These are phyloP conservation scores for Lithodes maja DNA, from an alignment of 2,888 invertebrate species.

Conservation along the genomic window DNA sequence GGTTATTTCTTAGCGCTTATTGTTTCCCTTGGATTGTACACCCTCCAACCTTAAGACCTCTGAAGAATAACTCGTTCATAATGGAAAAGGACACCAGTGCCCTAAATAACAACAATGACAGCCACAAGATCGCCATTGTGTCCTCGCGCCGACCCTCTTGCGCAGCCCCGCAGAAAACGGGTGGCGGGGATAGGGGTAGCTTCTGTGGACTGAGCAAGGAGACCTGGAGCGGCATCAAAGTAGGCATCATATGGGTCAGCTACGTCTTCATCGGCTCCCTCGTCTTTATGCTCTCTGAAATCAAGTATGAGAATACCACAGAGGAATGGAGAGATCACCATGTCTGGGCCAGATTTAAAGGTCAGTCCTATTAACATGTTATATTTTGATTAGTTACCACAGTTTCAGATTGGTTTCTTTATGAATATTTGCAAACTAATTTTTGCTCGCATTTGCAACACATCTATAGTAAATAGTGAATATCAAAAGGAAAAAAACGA, in stretches of 20 bases:
- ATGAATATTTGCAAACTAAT: too few relatives aligned
- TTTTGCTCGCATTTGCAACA: too few relatives aligned
- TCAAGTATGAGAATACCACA: background rate
- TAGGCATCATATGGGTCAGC: slow-evolving; percentile 44
- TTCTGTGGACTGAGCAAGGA: slow-evolving; percentile 38
- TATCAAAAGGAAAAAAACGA: too few relatives aligned
- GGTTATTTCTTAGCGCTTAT: too few relatives aligned
- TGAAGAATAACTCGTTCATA: background rate
- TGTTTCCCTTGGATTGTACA: too few relatives aligned
- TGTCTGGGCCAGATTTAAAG: slow-evolving; percentile 11
- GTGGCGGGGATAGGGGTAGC: background rate
- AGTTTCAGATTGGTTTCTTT: too few relatives aligned
- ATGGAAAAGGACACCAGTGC: background rate
- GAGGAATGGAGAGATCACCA: background rate
- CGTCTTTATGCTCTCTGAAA: slow-evolving; percentile 43
- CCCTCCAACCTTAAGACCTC: too few relatives aligned
- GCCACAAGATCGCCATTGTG: background rate
- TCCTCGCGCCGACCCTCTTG: background rate
- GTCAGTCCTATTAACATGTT: background rate
- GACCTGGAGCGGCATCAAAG: slow-evolving; percentile 42
- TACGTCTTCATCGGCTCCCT: slow-evolving; percentile 45
- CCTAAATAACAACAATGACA: background rate
- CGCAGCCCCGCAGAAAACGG: background rate
- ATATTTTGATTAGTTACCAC: too few relatives aligned
- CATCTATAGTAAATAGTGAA: too few relatives aligned